Base-by-base conservation (phyloP, 2,797 vertebrate species). In the Micromesistius poutassou region DNA sequence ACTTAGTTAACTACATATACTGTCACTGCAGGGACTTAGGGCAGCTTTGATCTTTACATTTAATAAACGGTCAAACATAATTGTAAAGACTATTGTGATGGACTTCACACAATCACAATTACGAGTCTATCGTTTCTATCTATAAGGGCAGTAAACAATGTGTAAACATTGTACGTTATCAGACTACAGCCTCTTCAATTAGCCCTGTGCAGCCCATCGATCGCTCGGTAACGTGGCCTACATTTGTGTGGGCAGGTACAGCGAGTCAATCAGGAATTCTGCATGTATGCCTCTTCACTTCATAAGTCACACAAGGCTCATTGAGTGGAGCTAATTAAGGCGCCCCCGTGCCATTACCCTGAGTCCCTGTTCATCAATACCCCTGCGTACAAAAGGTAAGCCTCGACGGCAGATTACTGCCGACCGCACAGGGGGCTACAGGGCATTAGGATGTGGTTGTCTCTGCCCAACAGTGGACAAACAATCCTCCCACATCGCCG, bases 241-340 rank as follows among this genome's bases (percentile, higher is more conserved):
- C 87, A 79, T 87, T 82, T 87, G 77, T 72, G 77, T 84, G 77
- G 87, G 80, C 74, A 83, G 83, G 77, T 88, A 71, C 78, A 86
- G 88, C 82, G 82, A 89, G 83, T 81, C 82, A 80, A 77, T 88
- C 88, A 83, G 81, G 77, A 74, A 87, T 82, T 84, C 73, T 78
- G 77, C 87, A 89, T 83, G 84, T 87, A 66, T 73, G 78, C 74
- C 84, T 87, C 84, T 89, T 87, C 89, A 88, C 93, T 90, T 91
- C 75, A 87, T 91, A 80, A 85, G 87, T 90, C 84, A 84, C 85
- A 74, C 80, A 87, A 86, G 88, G 87, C 86, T 91, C 92, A 94
- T 93, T 91, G 87, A 92, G 91, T 93, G 84, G 82, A 83, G 74
- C 84, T 87, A 86, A 91, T 93, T 93, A 90, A 77, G 89, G 85